phyloP scores from a whole-genome alignment of 2,797 vertebrate genomes.

The Microtus agrestis region DNA sequence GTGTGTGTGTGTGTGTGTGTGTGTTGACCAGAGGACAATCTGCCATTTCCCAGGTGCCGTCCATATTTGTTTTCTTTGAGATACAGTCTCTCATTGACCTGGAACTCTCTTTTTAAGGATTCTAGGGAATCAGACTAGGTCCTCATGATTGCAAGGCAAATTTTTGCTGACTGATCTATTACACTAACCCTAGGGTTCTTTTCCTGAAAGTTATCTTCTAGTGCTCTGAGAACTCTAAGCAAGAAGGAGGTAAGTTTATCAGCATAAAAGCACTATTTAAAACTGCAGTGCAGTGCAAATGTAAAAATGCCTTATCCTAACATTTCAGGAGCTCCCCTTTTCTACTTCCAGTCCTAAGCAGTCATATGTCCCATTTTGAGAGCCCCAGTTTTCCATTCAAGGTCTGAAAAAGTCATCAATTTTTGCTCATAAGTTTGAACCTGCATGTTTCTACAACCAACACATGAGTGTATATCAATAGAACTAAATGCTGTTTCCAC shows the following conservation, averaged over 20 bases:
- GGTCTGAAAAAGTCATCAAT: not conserved
- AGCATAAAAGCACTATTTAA: conserved; percentile 13
- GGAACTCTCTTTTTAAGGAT: not conserved
- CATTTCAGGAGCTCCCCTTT: not conserved
- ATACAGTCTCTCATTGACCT: not conserved
- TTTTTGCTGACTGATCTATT: not conserved
- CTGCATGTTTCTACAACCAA: not conserved
- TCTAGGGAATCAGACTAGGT: not conserved
- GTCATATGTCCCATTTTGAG: not conserved
- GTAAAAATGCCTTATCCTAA: not conserved
- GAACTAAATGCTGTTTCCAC: not conserved
- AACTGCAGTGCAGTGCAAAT: conserved; percentile 4
- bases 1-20: not conserved
- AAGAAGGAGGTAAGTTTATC: conserved; percentile 11
- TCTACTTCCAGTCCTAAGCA: not conserved
- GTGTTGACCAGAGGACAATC: not conserved
- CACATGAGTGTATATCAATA: not conserved
- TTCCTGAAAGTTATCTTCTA: conserved; percentile 51
- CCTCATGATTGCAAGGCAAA: not conserved
- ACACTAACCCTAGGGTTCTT: not conserved
- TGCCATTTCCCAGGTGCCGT: not conserved
- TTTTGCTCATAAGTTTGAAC: not conserved
- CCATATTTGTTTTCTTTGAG: not conserved
- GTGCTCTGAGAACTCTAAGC: not conserved
- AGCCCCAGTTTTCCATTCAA: not conserved